Evolutionary conservation across 2,113 vertebrate species (phyloP), one percentile per base, ranked within the genome.

Genomic region (Cisticola juncidis): DNA sequence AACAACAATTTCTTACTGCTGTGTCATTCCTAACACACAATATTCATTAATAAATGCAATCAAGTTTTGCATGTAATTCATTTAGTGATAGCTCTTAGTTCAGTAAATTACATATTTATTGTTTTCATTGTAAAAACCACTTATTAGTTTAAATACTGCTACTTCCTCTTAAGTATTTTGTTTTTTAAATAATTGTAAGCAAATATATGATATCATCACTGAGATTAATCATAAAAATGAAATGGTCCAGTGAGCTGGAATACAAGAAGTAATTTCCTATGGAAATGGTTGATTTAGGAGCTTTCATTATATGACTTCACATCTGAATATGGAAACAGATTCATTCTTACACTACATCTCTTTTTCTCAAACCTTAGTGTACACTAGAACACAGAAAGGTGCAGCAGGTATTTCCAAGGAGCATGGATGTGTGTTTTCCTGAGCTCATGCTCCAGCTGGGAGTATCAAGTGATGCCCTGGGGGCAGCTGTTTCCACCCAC

Each of bases 211-310:
- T 70, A 81, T 38, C 1, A 1, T 60, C 68, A 58, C 54, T 40
- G 60, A 88, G 68, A 90, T 83, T 60, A 91, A 85, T 91, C 76
- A 91, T n/a, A 85, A 83, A 87, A 65, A 83, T 56, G 5, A 92
- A 85, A 88, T 31, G 44, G 54, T 60, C 48, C 42, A 87, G 84
- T 76, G 54, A 94, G 38, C 66, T 87, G 57, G 86, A 95, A 47
- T 65, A 70, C 12, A 77, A 79, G 31, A 26, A 92, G 69, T 48
- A 70, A 73, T 93, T 91, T 86, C 45, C 36, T 57, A 68, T 10
- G 28, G 70, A 95, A 94, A 97, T 5, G 48, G 31, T 28, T 70
- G 66, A 90, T 80, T 92, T 81, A 95, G 62, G 62, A 91, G 28
- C 22, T 90, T 93, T 94, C 22, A 58, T 28, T 6, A 6, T 61